These are phyloP conservation scores for Gobio occitaniae DNA, from an alignment of 2,797 vertebrate genomes.

Conservation along the genomic window DNA sequence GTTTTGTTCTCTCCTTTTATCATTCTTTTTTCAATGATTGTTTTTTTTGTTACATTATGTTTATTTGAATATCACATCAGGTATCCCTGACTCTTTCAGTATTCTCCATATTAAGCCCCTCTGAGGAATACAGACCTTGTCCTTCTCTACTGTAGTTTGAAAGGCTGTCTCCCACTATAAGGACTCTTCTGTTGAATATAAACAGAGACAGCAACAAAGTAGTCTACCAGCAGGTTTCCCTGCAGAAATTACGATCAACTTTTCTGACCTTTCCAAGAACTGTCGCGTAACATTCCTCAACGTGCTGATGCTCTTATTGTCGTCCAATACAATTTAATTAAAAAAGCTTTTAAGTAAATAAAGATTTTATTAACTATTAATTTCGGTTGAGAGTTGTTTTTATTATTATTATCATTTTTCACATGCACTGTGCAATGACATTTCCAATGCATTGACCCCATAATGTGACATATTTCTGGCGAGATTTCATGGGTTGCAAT, in stretches of 20 bases:
- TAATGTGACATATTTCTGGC: not conserved
- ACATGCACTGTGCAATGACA: not conserved
- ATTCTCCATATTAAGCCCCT: not conserved
- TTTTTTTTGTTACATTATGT: not conserved
- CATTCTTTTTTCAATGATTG: not conserved
- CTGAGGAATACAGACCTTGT: not conserved
- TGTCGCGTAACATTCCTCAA: not conserved
- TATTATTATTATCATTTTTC: too few relatives aligned
- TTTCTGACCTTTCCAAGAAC: not conserved
- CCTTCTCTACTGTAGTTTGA: constrained; percentile 33
- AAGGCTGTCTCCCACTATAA: constrained; percentile 15
- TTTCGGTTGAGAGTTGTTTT: too few relatives aligned
- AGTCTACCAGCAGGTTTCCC: not conserved
- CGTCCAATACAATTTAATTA: not conserved
- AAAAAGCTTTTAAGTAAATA: not conserved
- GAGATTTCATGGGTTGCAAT: not conserved
- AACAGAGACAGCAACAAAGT: not conserved
- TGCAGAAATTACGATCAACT: not conserved
- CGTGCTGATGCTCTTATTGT: not conserved
- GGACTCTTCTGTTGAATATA: constrained; percentile 18
- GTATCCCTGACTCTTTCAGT: not conserved
- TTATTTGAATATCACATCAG: constrained; percentile 9
- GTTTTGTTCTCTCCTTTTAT: not conserved
- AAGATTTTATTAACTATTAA: too few relatives aligned
- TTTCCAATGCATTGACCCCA: not conserved